Evolutionary conservation across 2,888 invertebrate species (phyloP).

Genomic region (Lissonota sp.): DNA sequence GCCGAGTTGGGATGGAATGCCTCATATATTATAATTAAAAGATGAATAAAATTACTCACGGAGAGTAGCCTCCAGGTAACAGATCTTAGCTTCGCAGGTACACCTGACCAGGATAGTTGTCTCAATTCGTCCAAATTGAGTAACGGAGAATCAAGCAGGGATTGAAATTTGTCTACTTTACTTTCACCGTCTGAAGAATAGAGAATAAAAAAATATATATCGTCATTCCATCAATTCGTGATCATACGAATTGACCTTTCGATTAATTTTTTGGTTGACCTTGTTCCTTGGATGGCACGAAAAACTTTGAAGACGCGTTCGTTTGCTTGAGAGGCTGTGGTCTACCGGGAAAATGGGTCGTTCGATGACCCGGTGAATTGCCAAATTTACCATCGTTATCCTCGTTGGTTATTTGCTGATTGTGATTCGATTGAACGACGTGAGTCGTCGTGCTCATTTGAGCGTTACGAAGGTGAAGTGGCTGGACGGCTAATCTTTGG

Average conservation of each 20-base stretch:
- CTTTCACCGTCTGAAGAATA: constrained; percentile 86
- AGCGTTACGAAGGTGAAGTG: constrained; percentile 78
- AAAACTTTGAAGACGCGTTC: constrained; percentile 79
- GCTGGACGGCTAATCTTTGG: constrained; percentile 83
- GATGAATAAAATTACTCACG: constrained; percentile 82
- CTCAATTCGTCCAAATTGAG: constrained; percentile 94
- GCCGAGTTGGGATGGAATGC: no score
- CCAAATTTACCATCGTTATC: constrained; percentile 64
- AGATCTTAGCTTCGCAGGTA: constrained; percentile 93
- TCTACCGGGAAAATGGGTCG: constrained; percentile 88
- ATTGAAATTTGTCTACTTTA: constrained; percentile 94
- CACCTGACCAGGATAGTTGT: constrained; percentile 97
- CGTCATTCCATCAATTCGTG: not conserved
- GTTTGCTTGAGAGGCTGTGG: constrained; percentile 88
- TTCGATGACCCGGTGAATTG: constrained; percentile 74
- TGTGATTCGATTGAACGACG: constrained; percentile 69
- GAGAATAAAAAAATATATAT: constrained; percentile 3
- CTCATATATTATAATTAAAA: constrained; percentile 35
- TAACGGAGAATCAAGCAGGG: constrained; percentile 90
- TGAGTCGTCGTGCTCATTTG: constrained; percentile 69
- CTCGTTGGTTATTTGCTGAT: constrained; percentile 67
- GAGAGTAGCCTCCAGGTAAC: constrained; percentile 89
- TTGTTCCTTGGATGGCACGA: constrained; percentile 82
- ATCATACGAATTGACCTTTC: not conserved
- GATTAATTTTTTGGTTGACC: constrained; percentile 68